Evolutionary conservation across 2,888 invertebrate species (phyloP).

Genomic region (Catocala nupta): DNA sequence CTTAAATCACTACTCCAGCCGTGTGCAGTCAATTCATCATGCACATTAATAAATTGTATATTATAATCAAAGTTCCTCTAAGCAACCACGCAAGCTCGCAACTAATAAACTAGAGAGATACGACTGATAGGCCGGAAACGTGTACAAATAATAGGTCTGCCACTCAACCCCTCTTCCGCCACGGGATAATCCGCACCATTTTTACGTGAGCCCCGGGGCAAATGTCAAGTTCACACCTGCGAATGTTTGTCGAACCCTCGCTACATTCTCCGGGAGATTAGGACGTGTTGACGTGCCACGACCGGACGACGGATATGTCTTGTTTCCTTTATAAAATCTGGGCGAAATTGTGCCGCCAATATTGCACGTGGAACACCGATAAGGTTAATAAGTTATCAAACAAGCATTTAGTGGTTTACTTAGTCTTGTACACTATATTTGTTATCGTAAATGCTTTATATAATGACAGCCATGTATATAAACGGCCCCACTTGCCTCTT

Average conservation of each 20-base stretch:
- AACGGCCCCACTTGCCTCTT: too few species aligned
- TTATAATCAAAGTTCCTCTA: not conserved
- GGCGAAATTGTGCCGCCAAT: conserved; percentile 11
- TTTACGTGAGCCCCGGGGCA: conserved; percentile 39
- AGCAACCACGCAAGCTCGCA: not conserved
- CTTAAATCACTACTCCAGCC: too few species aligned
- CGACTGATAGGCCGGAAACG: conserved; percentile 30
- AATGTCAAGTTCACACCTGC: conserved; percentile 57
- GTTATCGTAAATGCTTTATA: too few species aligned
- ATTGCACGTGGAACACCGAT: not conserved
- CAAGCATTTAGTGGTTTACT: too few species aligned
- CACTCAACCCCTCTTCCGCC: conserved; percentile 37
- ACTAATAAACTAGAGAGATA: conserved; percentile 29
- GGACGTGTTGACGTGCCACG: conserved; percentile 23
- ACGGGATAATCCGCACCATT: conserved; percentile 46
- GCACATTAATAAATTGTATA: not conserved
- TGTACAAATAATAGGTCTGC: conserved; percentile 53
- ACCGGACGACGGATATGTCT: conserved; percentile 19
- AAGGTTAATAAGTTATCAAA: not conserved
- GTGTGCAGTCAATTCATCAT: too few species aligned
- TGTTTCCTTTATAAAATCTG: conserved; percentile 19
- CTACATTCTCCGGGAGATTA: conserved; percentile 39
- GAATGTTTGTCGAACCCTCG: conserved; percentile 39
- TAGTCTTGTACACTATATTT: too few species aligned
- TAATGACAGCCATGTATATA: too few species aligned